These are phyloP conservation scores for Amiota minor DNA, from an alignment of 2,888 invertebrate genomes.

Conservation along the genomic window DNA sequence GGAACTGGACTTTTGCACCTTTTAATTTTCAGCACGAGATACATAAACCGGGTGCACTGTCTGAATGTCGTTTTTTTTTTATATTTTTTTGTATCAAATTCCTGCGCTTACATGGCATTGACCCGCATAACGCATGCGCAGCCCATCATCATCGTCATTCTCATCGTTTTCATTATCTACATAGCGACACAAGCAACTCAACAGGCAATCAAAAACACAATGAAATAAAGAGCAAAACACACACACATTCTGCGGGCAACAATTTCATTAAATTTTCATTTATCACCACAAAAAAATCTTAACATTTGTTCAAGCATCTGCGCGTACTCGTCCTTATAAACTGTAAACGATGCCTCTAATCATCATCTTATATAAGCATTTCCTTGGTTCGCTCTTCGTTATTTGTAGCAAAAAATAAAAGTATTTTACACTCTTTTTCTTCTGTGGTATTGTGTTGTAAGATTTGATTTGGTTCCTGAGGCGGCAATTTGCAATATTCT, in stretches of 20 bases:
- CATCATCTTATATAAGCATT: too few relatives aligned
- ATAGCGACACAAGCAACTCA: too few relatives aligned
- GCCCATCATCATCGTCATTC: neutral
- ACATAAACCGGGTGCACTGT: constrained; percentile 7
- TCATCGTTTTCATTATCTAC: neutral
- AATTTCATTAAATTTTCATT: neutral
- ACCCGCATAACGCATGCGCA: constrained; percentile 23
- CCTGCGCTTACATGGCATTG: constrained; percentile 9
- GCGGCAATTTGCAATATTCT: constrained; percentile 56
- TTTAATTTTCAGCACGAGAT: constrained; percentile 22
- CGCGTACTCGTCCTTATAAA: too few relatives aligned
- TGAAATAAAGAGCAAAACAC: neutral
- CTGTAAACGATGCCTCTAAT: constrained; percentile 31
- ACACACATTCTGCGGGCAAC: constrained; percentile 20
- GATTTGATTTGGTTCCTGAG: constrained; percentile 45
- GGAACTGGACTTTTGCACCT: constrained; percentile 22
- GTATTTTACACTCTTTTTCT: neutral
- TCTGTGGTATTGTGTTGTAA: neutral
- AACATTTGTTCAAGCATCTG: constrained; percentile 31
- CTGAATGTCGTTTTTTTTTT: neutral
- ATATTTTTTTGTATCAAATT: neutral
- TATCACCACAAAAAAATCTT: constrained; percentile 20
- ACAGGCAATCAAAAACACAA: neutral
- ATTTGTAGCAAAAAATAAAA: too few relatives aligned
- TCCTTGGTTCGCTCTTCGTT: too few relatives aligned